Conservation (phyloP, 2,113 vertebrate species). For the zebrafish (Danio rerio) region DNA sequence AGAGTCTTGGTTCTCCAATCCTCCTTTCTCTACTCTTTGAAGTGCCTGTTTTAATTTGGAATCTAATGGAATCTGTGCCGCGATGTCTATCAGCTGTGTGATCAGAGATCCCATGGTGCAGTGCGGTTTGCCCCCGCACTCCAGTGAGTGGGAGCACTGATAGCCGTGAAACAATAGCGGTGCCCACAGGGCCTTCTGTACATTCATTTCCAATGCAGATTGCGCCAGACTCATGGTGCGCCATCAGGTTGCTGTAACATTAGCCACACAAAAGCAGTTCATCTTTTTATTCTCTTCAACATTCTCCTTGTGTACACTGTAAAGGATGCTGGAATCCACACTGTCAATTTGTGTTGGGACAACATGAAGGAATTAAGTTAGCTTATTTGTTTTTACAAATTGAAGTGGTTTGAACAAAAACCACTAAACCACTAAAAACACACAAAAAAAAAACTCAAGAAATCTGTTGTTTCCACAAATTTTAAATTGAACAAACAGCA, state of each 20-base stretch:
- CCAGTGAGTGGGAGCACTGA: conserved; percentile 76
- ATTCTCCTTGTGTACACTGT: too few relatives aligned
- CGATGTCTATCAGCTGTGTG: conserved; percentile 74
- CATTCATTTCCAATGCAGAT: conserved; percentile 68
- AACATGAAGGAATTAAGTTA: too few relatives aligned
- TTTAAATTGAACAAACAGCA: too few relatives aligned
- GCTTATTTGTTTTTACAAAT: too few relatives aligned
- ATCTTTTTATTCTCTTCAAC: conserved; percentile 19
- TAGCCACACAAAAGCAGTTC: background rate
- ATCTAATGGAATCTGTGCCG: conserved; percentile 78
- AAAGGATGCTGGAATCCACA: too few relatives aligned
- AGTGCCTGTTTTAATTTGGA: conserved; percentile 80
- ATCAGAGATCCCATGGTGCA: conserved; percentile 75
- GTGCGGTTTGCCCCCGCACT: conserved; percentile 69
- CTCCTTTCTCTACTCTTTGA: conserved; percentile 73
- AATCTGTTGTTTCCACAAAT: too few relatives aligned
- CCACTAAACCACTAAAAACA: too few relatives aligned
- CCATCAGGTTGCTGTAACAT: conserved; percentile 12
- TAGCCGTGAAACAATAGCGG: conserved; percentile 76
- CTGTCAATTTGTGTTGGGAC: too few relatives aligned
- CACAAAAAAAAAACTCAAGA: too few relatives aligned
- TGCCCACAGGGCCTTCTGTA: conserved; percentile 68
- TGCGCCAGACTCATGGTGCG: conserved; percentile 56
- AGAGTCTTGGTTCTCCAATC: conserved; percentile 68
- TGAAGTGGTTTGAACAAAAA: background rate